Base-by-base conservation (phyloP, 2,888 invertebrate genomes). In the Bedellia somnulentella region DNA sequence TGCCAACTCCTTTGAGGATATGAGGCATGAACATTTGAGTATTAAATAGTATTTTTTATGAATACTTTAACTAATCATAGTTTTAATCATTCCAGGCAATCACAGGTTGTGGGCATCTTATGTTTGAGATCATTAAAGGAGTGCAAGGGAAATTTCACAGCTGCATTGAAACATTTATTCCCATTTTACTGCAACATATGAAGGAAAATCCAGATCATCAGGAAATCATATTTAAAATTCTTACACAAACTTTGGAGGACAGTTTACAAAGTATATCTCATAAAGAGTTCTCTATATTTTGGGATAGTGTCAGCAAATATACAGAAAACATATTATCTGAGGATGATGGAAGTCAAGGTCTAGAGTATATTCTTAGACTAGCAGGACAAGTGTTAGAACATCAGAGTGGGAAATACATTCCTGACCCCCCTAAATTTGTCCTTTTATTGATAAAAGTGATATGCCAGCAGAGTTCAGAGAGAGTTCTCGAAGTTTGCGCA, bases 51-150 rank as follows among this genome's bases (percentile, higher is more conserved):
- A n/a, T n/a, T n/a, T n/a, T n/a, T n/a, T n/a, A n/a, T n/a, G n/a
- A n/a, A n/a, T n/a, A n/a, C n/a, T n/a, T n/a, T n/a, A n/a, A n/a
- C n/a, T n/a, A n/a, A n/a, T n/a, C n/a, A n/a, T n/a, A n/a, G n/a
- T n/a, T n/a, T n/a, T n/a, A n/a, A n/a, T n/a, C 42, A 42, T 79
- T 77, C 36, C 58, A 88, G 87, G 85, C 87, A 36, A 68, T 85
- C 10, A 59, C 79, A 30, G 96, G 96, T 4, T 88, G 92, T 57
- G 93, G 93, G 1, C 84, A 87, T 42, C 75, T 97, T 13, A 73
- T 97, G 33, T 96, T 92, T 68, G 93, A 96, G 75, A 87, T 93
- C 32, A 59, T 94, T 24, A 84, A 85, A 49, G 95, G 95, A 16
- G 85, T 92, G 0, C 77, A 83, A 35, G 86, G 87, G 1, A 86